phyloP scores from a whole-genome alignment of 2,888 invertebrate genomes.

The Drosophila bunnanda region DNA sequence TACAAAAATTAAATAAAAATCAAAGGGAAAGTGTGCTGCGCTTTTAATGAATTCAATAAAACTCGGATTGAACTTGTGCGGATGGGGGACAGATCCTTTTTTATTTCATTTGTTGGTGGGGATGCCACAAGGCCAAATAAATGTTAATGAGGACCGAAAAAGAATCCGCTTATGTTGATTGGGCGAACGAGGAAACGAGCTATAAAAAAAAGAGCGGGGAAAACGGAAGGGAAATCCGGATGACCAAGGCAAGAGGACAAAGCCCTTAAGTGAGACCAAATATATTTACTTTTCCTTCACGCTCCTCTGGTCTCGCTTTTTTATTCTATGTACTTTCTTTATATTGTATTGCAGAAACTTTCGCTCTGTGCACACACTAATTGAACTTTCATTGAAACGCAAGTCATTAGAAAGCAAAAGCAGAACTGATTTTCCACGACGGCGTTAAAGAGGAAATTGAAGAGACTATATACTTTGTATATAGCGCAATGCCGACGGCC shows the following conservation, averaged over 20 bases:
- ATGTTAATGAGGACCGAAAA: slow-evolving; percentile 44
- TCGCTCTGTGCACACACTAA: slow-evolving; percentile 70
- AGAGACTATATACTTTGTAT: slow-evolving; percentile 26
- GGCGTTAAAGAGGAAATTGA: slow-evolving; percentile 59
- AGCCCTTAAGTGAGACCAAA: slow-evolving; percentile 32
- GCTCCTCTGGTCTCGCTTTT: slow-evolving; percentile 5
- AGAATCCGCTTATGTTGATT: slow-evolving; percentile 49
- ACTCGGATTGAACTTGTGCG: slow-evolving; percentile 37
- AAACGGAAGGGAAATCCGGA: slow-evolving; percentile 6
- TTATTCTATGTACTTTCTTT: slow-evolving; percentile 31
- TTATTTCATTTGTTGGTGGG: slow-evolving; percentile 1
- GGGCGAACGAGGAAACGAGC: slow-evolving; percentile 21
- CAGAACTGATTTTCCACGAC: slow-evolving; percentile 65
- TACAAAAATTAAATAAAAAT: slow-evolving; percentile 42
- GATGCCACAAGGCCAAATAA: slow-evolving; percentile 36
- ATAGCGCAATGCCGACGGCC: not conserved
- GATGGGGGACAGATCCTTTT: slow-evolving; percentile 9
- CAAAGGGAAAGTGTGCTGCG: slow-evolving; percentile 35
- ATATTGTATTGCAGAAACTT: slow-evolving; percentile 63
- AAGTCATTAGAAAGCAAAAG: slow-evolving; percentile 75
- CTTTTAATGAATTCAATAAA: slow-evolving; percentile 52
- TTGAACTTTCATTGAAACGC: slow-evolving; percentile 79
- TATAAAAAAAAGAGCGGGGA: slow-evolving; percentile 17
- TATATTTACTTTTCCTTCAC: slow-evolving; percentile 35
- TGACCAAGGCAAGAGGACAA: slow-evolving; percentile 6